Evolutionary conservation across 2,888 invertebrate species (phyloP), one percentile per base, ranked within the genome.

Genomic region (Harmothoe impar): DNA sequence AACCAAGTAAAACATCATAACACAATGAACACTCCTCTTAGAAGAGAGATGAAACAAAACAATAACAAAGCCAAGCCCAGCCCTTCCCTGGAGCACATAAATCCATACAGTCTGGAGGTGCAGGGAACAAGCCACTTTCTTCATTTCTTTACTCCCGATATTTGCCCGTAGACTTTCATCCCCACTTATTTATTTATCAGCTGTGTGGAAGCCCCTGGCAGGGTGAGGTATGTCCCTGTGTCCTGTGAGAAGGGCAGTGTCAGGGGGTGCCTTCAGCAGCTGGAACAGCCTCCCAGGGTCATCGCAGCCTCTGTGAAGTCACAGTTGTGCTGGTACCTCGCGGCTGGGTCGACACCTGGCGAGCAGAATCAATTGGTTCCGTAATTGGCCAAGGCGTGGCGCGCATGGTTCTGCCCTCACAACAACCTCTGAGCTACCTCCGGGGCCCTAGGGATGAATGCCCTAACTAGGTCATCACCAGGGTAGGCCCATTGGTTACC

Each of bases 341-440:
- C 62, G 62, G 62, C 62, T 7, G 62, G 62, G 62, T 62, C 62
- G 62, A n/a, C 62, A 62, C 62, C 62, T 15, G 62, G 62, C 62
- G 62, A 62, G 62, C 62, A 15, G 62, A 62, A 62, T 62, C 62
- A 62, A 62, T 62, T 62, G 62, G 62, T 62, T 62, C 62, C 62
- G 20, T 62, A 62, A 62, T 62, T 62, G 62, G 62, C 20, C 62
- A 15, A 3, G 62, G 62, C 62, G n/a, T 62, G 7, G 62, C 62
- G 62, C 20, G 62, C 23, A 15, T n/a, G 62, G 3, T 3, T 62
- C 62, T 15, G 62, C 62, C n/a, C n/a, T 62, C 62, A 3, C 62
- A 15, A 62, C 62, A 62, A n/a, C 62, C 62, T n/a, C 15, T n/a
- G 62, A 3, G 23, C 62, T 62, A 1, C 62, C 3, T 62, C 62